A percentile compares a stretch with the other conserved stretches of the same genome.
These are phyloP conservation scores for Polyodon spathula DNA, from an alignment of 2,113 vertebrate species.

Conservation along the genomic window DNA sequence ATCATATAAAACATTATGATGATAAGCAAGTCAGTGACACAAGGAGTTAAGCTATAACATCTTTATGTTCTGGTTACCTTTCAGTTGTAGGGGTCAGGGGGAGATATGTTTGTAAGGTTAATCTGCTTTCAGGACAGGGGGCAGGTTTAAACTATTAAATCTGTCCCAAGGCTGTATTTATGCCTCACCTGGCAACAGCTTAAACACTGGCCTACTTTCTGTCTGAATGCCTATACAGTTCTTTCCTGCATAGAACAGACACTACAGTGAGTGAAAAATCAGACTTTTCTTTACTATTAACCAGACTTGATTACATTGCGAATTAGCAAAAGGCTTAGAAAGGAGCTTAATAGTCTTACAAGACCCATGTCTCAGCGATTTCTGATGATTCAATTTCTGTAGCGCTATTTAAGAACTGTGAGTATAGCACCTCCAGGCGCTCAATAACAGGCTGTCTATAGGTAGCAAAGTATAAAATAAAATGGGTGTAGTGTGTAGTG, in stretches of 20 bases:
- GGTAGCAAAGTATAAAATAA: too few species aligned
- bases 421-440: too few species aligned
- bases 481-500: too few species aligned
- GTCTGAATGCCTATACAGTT: not conserved
- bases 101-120: not conserved
- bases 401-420: too few species aligned
- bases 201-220: not conserved
- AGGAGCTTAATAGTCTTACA: too few species aligned
- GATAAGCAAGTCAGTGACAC: not conserved
- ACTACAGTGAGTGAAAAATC: not conserved
- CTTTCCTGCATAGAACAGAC: not conserved
- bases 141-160: not conserved
- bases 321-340: too few species aligned
- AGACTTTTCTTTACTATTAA: too few species aligned
- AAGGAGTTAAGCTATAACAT: conserved; percentile 18
- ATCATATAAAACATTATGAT: not conserved
- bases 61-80: conserved; percentile 20
- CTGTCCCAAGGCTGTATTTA: not conserved
- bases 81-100: not conserved
- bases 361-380: too few species aligned
- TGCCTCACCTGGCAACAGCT: not conserved
- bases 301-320: too few species aligned
- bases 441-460: too few species aligned
- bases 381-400: too few species aligned
- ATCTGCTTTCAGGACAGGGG: not conserved